Base-by-base conservation (phyloP, 2,113 vertebrate species). In the Pipra filicauda region DNA sequence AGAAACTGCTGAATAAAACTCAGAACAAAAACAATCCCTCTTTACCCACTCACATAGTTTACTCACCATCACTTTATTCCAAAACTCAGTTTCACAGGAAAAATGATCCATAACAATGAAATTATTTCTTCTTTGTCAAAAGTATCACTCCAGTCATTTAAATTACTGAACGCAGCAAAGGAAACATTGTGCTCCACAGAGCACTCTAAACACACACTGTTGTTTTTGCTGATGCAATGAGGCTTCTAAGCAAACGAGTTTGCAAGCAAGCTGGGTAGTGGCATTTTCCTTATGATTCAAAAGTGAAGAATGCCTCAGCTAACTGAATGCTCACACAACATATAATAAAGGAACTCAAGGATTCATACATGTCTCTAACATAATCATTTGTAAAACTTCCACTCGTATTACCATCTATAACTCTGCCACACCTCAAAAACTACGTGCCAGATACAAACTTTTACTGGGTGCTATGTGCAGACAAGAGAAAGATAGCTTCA, bases 261-360 rank as follows among this genome's bases (percentile, higher is more conserved):
- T 96, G 95, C 84, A 91, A 94, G 94, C 94, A 88, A 93, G 96
- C 91, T 95, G 97, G 97, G 98, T 85, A 98, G 89, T 97, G 96
- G 94, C 96, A 96, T 95, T 97, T 95, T 96, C 96, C 95, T 96
- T 92, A 96, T 98, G 98, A 98, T 98, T 98, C 97, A 98, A 98
- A 97, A 92, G 77, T 8, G 15, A 97, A 98, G 94, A 89, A 97
- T 95, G 97, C 76, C 93, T 97, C 94, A 92, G 95, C 97, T 95
- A 97, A 94, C 84, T 95, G 97, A 94, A 77, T 75, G 81, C 96
- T 97, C 93, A 19, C 95, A 96, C 93, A 95, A 88, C 71, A 15
- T 96, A 85, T 96, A 97, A 98, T 97, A 97, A 97, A 64, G 93
- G 83, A 97, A 95, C 95, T 88, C 85, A 80, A 86, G 93, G 95